Conservation (phyloP, 2,888 invertebrate species). For the Halictus quadricinctus region DNA sequence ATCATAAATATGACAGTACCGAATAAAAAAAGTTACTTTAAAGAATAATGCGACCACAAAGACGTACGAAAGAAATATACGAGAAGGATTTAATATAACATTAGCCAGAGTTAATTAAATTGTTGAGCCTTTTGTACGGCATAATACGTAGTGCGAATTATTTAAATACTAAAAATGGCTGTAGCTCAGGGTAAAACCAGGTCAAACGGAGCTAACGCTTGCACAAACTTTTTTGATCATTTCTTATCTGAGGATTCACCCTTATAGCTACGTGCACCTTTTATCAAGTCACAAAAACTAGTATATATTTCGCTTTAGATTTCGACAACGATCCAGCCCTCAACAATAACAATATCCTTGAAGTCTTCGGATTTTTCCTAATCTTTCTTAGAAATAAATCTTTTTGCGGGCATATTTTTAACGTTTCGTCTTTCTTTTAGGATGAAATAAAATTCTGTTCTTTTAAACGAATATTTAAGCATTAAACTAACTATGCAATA, state of each 20-base stretch:
- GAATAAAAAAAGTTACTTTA: neutral
- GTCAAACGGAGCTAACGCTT: neutral
- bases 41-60: neutral
- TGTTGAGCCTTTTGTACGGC: neutral
- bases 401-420: too few species aligned
- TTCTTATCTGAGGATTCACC: slow-evolving; percentile 3
- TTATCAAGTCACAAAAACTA: neutral
- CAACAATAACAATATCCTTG: too few species aligned
- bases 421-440: too few species aligned
- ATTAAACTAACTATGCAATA: too few species aligned
- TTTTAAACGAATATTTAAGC: too few species aligned
- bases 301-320: neutral
- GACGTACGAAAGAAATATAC: neutral
- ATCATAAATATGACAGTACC: neutral
- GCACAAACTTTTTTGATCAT: slow-evolving; percentile 3
- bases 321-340: neutral
- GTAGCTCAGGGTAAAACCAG: slow-evolving; percentile 2
- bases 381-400: neutral
- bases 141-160: neutral
- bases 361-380: too few species aligned
- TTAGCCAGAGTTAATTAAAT: neutral
- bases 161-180: slow-evolving; percentile 3
- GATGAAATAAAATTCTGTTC: too few species aligned
- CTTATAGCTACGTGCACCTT: neutral
- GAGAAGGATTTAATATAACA: neutral